Conservation (phyloP, 1,140 invertebrate genomes). For the Sarcophaga bullata region DNA sequence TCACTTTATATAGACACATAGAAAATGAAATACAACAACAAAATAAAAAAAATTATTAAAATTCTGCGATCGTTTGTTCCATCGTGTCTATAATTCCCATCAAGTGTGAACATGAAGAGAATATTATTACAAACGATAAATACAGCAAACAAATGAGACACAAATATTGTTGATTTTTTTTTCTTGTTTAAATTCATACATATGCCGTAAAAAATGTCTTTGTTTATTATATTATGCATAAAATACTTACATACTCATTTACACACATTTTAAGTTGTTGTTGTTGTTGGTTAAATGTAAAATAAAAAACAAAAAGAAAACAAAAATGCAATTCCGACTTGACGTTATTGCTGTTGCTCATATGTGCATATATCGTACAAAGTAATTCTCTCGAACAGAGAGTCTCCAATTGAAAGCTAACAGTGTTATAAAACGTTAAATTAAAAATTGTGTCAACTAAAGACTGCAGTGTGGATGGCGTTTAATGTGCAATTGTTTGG, state of each 20-base stretch:
- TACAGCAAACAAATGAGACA: neutral
- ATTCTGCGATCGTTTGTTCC: neutral
- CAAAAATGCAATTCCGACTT: neutral
- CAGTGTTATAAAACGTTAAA: neutral
- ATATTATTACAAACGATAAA: constrained; percentile 4
- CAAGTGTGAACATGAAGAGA: constrained; percentile 21
- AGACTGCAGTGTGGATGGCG: too few relatives aligned
- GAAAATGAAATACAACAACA: neutral
- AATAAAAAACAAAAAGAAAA: neutral
- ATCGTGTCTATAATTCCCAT: constrained; percentile 17
- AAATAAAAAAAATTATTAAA: neutral
- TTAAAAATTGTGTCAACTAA: too few relatives aligned
- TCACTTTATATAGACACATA: neutral
- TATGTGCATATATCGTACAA: too few relatives aligned
- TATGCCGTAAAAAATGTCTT: constrained; percentile 3
- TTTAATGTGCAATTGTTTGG: too few relatives aligned
- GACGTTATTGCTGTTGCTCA: neutral
- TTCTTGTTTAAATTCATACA: neutral
- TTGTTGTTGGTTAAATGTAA: neutral
- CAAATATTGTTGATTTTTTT: neutral
- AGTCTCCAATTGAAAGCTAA: neutral
- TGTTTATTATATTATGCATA: neutral
- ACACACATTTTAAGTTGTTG: neutral
- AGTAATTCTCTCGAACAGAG: neutral
- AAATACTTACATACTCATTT: too few relatives aligned